Evolutionary conservation across 2,113 vertebrate genomes (phyloP).

Genomic region (Isurus oxyrinchus): DNA sequence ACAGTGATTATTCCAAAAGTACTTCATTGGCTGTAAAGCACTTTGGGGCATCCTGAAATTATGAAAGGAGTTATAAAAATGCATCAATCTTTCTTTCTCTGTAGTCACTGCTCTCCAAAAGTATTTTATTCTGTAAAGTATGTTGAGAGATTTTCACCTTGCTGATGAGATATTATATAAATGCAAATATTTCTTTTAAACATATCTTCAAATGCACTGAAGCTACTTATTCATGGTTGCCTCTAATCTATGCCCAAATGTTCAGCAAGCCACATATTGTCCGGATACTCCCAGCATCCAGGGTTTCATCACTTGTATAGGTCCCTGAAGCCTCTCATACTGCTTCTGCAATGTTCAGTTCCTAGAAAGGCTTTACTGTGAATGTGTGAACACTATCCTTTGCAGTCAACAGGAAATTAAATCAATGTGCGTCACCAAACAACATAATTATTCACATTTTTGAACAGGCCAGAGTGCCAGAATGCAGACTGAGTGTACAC

Average conservation of each 20-base stretch:
- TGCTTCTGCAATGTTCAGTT: neutral
- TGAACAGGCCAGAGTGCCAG: neutral
- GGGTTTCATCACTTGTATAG: neutral
- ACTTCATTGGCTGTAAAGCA: neutral
- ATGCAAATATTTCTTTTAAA: neutral
- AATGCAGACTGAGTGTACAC: neutral
- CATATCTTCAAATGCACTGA: neutral
- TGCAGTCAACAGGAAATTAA: slow-evolving; percentile 9
- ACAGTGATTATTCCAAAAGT: neutral
- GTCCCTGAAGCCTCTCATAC: neutral
- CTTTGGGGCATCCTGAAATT: neutral
- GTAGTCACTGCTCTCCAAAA: neutral
- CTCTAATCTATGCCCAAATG: neutral
- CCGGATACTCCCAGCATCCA: neutral
- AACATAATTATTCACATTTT: slow-evolving; percentile 19
- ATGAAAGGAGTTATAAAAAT: neutral
- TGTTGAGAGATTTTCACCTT: neutral
- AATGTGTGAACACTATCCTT: neutral
- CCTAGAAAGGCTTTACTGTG: neutral
- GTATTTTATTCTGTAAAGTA: neutral
- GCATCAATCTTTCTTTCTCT: neutral
- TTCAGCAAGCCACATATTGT: neutral
- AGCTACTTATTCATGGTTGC: neutral
- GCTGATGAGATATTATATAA: neutral
- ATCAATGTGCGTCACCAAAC: neutral